Evolutionary conservation across 2,888 invertebrate species (phyloP).

Genomic region (Caenorhabditis angaria): DNA sequence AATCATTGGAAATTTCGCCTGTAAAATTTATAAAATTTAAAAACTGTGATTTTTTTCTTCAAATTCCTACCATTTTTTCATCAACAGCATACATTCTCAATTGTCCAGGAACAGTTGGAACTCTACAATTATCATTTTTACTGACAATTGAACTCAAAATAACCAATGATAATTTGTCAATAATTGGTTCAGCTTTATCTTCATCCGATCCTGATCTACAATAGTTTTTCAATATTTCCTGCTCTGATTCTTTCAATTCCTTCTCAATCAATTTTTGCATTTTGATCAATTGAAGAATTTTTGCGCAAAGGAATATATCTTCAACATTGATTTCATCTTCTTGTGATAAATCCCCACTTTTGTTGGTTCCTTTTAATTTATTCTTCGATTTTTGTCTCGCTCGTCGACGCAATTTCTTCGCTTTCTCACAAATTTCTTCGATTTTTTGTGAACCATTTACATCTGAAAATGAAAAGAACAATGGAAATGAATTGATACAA

Average conservation of each 20-base stretch:
- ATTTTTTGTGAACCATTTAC: constrained; percentile 22
- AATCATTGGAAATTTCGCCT: constrained; percentile 32
- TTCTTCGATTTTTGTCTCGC: background rate
- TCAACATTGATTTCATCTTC: constrained; percentile 12
- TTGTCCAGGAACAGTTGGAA: constrained; percentile 20
- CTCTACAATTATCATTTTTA: constrained; percentile 26
- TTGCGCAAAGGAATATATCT: constrained; percentile 15
- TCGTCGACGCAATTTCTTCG: background rate
- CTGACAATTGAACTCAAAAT: constrained; percentile 13
- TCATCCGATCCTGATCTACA: constrained; percentile 32
- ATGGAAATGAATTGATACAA: too few relatives aligned
- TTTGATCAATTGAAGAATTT: constrained; percentile 29
- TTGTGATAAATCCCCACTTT: background rate
- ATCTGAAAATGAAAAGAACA: constrained; percentile 8
- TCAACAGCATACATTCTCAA: constrained; percentile 33
- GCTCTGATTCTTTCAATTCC: constrained; percentile 23
- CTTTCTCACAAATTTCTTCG: constrained; percentile 20
- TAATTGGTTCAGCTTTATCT: constrained; percentile 18
- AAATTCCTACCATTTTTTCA: constrained; percentile 20
- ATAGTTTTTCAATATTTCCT: constrained; percentile 21
- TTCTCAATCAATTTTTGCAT: constrained; percentile 21
- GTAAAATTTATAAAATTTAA: constrained; percentile 4
- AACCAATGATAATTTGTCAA: constrained; percentile 18
- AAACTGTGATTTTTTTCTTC: background rate
- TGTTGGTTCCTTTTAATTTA: background rate